Evolutionary conservation across 2,113 vertebrate species (phyloP).

Genomic region (Butorides virescens): DNA sequence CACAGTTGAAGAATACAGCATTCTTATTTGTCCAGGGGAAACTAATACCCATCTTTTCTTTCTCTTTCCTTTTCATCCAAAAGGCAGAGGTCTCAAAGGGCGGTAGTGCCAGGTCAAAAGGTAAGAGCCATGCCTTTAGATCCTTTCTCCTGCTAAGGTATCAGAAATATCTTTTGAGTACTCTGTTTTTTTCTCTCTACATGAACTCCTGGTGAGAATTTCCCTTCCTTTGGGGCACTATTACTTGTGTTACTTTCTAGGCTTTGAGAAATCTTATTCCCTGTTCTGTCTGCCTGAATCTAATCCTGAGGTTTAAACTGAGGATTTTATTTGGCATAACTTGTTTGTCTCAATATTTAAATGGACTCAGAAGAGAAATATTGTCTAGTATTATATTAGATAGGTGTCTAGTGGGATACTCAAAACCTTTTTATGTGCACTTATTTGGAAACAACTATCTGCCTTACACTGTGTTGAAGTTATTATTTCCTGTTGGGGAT

Average conservation of each 20-base stretch:
- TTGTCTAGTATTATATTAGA: background rate
- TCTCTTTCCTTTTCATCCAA: background rate
- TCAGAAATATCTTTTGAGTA: background rate
- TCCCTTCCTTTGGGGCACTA: background rate
- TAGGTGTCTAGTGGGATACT: background rate
- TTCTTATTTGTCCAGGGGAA: background rate
- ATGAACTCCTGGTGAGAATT: background rate
- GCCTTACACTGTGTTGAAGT: background rate
- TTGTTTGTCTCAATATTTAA: slow-evolving; percentile 19
- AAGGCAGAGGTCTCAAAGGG: background rate
- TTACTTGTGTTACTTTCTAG: background rate
- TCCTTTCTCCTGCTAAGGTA: slow-evolving; percentile 1
- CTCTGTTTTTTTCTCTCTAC: background rate
- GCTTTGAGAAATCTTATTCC: background rate
- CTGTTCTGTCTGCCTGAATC: background rate
- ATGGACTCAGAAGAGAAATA: background rate
- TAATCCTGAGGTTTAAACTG: background rate
- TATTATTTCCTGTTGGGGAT: background rate
- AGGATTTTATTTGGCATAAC: background rate
- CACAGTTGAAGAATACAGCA: background rate
- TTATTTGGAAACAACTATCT: background rate
- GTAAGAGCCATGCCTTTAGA: background rate
- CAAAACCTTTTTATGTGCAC: background rate
- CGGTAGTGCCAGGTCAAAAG: slow-evolving; percentile 4
- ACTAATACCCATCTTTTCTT: background rate